phyloP scores from a whole-genome alignment of 2,888 invertebrate genomes.

The Apotomis capreana region DNA sequence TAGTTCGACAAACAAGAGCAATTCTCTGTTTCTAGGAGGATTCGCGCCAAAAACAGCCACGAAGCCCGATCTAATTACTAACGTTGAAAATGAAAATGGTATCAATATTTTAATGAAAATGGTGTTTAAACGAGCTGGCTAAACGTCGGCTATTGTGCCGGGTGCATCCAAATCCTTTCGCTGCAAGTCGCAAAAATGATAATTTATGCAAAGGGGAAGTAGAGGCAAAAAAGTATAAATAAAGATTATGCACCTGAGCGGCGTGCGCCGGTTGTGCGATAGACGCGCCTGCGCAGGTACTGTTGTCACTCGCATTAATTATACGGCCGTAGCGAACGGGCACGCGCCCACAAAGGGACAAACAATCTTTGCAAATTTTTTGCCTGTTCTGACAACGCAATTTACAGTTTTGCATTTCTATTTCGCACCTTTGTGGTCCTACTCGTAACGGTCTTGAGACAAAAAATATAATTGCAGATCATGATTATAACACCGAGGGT shows the following conservation, averaged over 20 bases:
- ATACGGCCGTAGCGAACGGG: slow-evolving; percentile 61
- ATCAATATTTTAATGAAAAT: slow-evolving; percentile 18
- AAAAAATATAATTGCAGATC: slow-evolving; percentile 64
- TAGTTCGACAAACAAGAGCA: slow-evolving; percentile 72
- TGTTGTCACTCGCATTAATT: slow-evolving; percentile 73
- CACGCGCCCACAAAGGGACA: slow-evolving; percentile 63
- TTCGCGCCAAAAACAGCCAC: slow-evolving; percentile 47
- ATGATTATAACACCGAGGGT: slow-evolving; percentile 60
- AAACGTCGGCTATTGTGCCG: slow-evolving; percentile 22
- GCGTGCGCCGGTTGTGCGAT: slow-evolving; percentile 66
- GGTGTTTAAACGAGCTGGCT: slow-evolving; percentile 9
- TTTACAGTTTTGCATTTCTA: slow-evolving; percentile 57
- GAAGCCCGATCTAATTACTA: neutral
- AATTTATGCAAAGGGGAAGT: slow-evolving; percentile 83
- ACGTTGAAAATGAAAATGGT: neutral
- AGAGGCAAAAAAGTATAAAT: slow-evolving; percentile 73
- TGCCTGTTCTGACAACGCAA: slow-evolving; percentile 45
- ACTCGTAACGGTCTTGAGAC: slow-evolving; percentile 44
- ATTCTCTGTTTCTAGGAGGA: slow-evolving; percentile 50
- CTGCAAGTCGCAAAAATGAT: slow-evolving; percentile 66
- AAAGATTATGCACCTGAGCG: slow-evolving; percentile 80
- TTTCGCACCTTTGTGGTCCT: slow-evolving; percentile 39
- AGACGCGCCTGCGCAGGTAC: slow-evolving; percentile 64
- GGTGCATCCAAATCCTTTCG: slow-evolving; percentile 46
- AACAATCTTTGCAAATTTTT: slow-evolving; percentile 52